Conservation (phyloP, 1,140 invertebrate genomes). For the Hyphantria cunea region DNA sequence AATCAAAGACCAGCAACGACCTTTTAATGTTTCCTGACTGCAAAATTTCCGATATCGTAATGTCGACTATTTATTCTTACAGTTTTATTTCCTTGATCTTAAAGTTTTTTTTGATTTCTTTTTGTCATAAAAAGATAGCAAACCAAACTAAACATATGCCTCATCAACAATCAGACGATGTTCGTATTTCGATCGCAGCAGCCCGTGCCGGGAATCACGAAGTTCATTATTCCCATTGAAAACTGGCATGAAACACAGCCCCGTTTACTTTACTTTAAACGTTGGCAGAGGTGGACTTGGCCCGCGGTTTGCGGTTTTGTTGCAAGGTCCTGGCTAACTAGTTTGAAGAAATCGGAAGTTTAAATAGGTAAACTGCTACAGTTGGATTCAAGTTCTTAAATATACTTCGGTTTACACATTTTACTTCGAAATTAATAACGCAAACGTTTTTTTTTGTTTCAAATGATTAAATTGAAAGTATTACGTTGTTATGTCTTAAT, state of each 20-base stretch:
- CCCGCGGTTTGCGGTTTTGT: no score
- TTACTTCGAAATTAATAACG: no score
- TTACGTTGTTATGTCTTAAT: no score
- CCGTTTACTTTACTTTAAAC: constrained; percentile 17
- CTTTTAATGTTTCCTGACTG: no score
- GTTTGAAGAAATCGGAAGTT: no score
- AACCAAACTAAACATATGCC: constrained; percentile 1
- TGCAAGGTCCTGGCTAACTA: neutral
- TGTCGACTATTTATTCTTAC: neutral
- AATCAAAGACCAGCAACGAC: no score
- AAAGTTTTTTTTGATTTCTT: neutral
- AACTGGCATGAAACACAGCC: constrained; percentile 31
- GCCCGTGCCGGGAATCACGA: constrained; percentile 34
- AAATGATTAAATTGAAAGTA: no score
- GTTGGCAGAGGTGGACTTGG: neutral
- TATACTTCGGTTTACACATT: no score
- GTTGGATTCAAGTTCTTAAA: no score
- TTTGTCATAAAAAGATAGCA: neutral
- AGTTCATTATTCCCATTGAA: constrained; percentile 41
- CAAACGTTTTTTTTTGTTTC: no score
- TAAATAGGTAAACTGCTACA: no score
- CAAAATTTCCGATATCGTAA: no score
- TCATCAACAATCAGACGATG: constrained; percentile 13
- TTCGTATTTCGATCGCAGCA: constrained; percentile 24
- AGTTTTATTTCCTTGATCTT: neutral